Conservation (phyloP, 2,888 invertebrate genomes). For the Hartigia nigra region DNA sequence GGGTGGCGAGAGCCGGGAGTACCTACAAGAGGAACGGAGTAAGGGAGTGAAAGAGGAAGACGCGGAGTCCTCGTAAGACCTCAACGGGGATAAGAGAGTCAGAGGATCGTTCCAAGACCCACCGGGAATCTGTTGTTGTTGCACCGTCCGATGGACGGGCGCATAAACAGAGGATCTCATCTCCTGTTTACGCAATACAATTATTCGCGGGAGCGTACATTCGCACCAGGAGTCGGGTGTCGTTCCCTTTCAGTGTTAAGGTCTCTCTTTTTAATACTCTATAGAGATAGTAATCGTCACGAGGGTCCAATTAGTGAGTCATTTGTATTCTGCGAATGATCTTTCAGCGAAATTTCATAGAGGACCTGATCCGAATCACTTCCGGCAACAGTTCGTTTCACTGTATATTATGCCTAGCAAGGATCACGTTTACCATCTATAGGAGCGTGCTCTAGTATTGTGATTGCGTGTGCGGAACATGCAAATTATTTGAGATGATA, state of each 20-base stretch:
- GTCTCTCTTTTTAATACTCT: neutral
- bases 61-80: slow-evolving; percentile 39
- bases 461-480: neutral
- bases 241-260: neutral
- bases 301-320: neutral
- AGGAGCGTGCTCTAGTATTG: neutral
- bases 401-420: neutral
- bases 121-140: slow-evolving; percentile 65
- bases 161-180: slow-evolving; percentile 63
- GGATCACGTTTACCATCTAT: neutral
- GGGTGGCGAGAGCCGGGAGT: slow-evolving; percentile 16
- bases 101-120: slow-evolving; percentile 61
- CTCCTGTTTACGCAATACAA: slow-evolving; percentile 28
- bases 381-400: neutral
- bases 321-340: neutral
- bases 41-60: slow-evolving; percentile 15
- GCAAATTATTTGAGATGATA: neutral
- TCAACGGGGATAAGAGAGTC: slow-evolving; percentile 52
- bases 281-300: neutral
- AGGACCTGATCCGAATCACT: neutral
- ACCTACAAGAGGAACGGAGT: slow-evolving; percentile 31
- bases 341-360: neutral
- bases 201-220: neutral
- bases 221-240: neutral
- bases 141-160: slow-evolving; percentile 55